Evolutionary conservation across 2,888 invertebrate genomes (phyloP).

Genomic region (Anticlea derivata): DNA sequence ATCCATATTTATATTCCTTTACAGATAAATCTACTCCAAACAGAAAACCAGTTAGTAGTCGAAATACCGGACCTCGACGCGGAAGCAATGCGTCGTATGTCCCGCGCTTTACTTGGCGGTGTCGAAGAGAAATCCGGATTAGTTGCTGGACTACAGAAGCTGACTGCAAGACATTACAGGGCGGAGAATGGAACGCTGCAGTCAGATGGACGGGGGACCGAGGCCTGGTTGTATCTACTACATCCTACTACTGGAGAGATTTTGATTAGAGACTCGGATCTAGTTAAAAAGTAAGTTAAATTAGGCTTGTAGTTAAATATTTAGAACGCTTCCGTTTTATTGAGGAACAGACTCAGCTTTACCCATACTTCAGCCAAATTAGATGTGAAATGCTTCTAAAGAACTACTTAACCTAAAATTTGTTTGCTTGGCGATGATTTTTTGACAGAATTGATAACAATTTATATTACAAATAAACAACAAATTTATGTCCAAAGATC

Average conservation of each 20-base stretch:
- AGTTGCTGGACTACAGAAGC: conserved; percentile 91
- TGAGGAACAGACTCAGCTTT: no score
- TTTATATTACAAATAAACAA: no score
- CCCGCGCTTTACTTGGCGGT: conserved; percentile 79
- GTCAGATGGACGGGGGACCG: conserved; percentile 89
- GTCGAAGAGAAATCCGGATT: conserved; percentile 90
- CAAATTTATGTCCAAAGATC: no score
- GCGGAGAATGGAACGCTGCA: conserved; percentile 90
- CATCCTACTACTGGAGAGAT: conserved; percentile 91
- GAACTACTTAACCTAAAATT: no score
- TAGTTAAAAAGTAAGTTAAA: conserved; percentile 86
- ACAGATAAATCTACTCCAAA: conserved; percentile 90
- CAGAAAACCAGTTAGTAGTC: conserved; percentile 90
- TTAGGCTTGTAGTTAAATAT: background rate
- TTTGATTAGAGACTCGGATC: conserved; percentile 87
- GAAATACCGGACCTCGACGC: conserved; percentile 90
- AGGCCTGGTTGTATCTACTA: conserved; percentile 94
- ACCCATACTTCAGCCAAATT: no score
- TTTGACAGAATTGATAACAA: no score
- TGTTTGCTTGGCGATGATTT: no score
- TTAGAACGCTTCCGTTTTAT: no score
- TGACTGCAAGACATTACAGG: conserved; percentile 90
- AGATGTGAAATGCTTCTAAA: no score
- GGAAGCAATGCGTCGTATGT: conserved; percentile 85
- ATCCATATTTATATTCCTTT: no score